Base-by-base conservation (phyloP, 2,888 invertebrate genomes). In the Agrotis ipsilon region DNA sequence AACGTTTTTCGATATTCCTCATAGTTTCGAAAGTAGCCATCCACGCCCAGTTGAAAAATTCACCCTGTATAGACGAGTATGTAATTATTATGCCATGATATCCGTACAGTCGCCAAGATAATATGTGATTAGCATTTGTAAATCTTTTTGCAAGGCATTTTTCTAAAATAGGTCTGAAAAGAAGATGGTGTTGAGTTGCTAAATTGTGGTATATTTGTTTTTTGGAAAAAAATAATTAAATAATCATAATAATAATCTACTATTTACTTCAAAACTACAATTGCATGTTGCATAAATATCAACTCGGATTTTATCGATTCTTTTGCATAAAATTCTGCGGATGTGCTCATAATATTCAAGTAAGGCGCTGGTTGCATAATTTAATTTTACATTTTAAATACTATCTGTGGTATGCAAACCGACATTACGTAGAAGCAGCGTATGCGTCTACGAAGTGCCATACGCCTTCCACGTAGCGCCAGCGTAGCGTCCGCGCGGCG, bases 81-180 rank as follows among this genome's bases (percentile, higher is more conserved):
- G 24, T 64, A 64, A 46, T 65, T 52, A 54, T 16, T 60, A 60
- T 49, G 39, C 21, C 21, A 27, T 43, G 51, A 51, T 61, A 57
- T 43, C 11, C 9, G 60, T 55, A 66, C 24, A 55, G 59, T 61
- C 55, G 16, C 14, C 9, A 54, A 73, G 27, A 59, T 45, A 59
- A 11, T 3, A 32, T 21, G 19, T 39, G 39, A 9, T 39, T 39
- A 39, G 39, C 11, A 70, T 71, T 27, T 58, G 3, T 45, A 27
- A 57, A 13, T 68, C 14, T 48, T 66, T 2, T 5, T 11, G 11
- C 46, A 43, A 52, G 2, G 19, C n/a, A 39, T 48, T 66, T 62
- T 32, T 9, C 16, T 46, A 32, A 11, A 39, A 4, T n/a, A 18
- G 7, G 16, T 46, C 24, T 1, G 14, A 11, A 14, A 0, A 27